phyloP scores from a whole-genome alignment of 1,140 invertebrate genomes.

The Leptoteleia sp. region DNA sequence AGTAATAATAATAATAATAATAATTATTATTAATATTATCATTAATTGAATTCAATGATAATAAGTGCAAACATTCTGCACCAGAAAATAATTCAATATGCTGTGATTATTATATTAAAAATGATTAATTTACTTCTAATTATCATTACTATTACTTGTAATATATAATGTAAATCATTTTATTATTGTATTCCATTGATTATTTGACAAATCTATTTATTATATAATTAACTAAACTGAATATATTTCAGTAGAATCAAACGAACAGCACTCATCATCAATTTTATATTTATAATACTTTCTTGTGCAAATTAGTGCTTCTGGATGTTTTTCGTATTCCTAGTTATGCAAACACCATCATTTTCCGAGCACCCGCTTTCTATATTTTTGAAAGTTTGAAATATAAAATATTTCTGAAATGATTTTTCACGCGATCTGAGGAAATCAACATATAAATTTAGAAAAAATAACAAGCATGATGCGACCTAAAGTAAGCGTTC shows the following conservation, averaged over 20 bases:
- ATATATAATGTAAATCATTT: no score
- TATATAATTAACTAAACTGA: no score
- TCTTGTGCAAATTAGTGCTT: slow-evolving; percentile 46
- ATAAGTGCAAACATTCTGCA: no score
- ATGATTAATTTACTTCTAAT: no score
- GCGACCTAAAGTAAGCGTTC: slow-evolving; percentile 16
- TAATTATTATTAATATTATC: no score
- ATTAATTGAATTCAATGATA: no score
- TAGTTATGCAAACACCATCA: slow-evolving; percentile 40
- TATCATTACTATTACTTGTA: no score
- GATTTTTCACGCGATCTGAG: slow-evolving; percentile 12
- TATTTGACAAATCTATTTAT: no score
- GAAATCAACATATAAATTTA: slow-evolving; percentile 6
- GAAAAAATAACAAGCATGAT: neutral
- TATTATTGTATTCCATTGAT: no score
- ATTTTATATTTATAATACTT: slow-evolving; percentile 8
- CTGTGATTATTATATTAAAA: no score
- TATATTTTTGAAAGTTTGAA: slow-evolving; percentile 12
- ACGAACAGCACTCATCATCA: slow-evolving; percentile 4
- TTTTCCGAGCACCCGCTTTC: slow-evolving; percentile 34
- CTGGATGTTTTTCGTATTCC: slow-evolving; percentile 45
- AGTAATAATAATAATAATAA: no score
- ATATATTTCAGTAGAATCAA: neutral
- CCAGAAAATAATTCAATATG: no score
- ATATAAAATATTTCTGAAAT: slow-evolving; percentile 9